phyloP scores from a whole-genome alignment of 1,140 invertebrate species.

The Arctopsyche grandis region DNA sequence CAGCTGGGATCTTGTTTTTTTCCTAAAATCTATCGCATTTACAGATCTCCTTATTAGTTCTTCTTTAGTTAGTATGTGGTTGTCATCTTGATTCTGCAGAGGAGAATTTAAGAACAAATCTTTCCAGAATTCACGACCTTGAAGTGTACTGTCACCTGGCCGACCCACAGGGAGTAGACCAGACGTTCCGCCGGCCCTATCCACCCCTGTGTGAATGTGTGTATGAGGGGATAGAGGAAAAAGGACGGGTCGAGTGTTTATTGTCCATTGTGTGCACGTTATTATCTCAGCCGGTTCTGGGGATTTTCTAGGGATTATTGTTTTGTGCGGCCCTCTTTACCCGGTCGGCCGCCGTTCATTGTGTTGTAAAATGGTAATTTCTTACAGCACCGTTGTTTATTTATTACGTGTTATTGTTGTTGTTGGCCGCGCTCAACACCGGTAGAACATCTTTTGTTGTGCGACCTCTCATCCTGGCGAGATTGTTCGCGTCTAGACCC shows the following conservation, averaged over 20 bases:
- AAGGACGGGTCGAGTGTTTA: slow-evolving; percentile 24
- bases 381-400: slow-evolving; percentile 26
- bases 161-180: too few species aligned
- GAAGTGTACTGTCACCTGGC: too few species aligned
- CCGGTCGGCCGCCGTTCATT: slow-evolving; percentile 16
- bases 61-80: too few species aligned
- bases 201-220: too few species aligned
- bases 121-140: too few species aligned
- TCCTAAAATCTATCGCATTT: too few species aligned
- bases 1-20: too few species aligned
- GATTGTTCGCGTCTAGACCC: background rate
- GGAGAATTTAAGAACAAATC: too few species aligned
- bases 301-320: slow-evolving; percentile 36
- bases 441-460: slow-evolving; percentile 27
- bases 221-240: too few species aligned
- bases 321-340: slow-evolving; percentile 21
- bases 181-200: too few species aligned
- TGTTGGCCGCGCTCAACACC: slow-evolving; percentile 23
- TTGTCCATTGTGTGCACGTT: slow-evolving; percentile 30
- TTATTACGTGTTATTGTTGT: slow-evolving; percentile 18
- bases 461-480: background rate
- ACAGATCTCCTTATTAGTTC: too few species aligned
- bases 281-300: slow-evolving; percentile 31
- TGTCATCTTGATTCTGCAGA: too few species aligned
- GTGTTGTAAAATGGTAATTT: slow-evolving; percentile 37